A percentile compares a stretch with the other conserved stretches of the same genome.
These are phyloP conservation scores for Sceloporus tristichus DNA, from an alignment of 2,113 vertebrate species.

Conservation along the genomic window DNA sequence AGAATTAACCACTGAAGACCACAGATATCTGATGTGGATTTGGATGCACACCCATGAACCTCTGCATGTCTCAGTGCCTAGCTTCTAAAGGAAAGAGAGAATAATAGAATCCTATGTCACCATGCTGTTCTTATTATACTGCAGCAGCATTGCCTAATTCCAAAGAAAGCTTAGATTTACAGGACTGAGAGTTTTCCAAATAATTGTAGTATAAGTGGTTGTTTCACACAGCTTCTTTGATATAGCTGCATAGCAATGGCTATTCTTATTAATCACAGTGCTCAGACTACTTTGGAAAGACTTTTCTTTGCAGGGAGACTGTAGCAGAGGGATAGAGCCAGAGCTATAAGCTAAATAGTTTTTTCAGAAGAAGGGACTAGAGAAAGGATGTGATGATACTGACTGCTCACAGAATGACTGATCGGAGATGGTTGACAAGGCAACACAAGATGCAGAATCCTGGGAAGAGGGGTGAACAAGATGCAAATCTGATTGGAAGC, in stretches of 20 bases:
- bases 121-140: not conserved
- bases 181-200: not conserved
- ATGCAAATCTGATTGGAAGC: not conserved
- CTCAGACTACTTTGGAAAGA: not conserved
- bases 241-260: not conserved
- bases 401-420: too few relatives aligned
- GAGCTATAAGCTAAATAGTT: too few relatives aligned
- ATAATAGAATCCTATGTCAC: not conserved
- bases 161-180: not conserved
- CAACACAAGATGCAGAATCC: not conserved
- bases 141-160: not conserved
- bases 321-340: too few relatives aligned
- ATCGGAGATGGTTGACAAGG: not conserved
- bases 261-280: not conserved
- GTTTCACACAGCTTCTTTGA: not conserved
- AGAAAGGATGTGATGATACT: too few relatives aligned
- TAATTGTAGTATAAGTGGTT: not conserved
- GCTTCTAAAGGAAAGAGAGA: not conserved
- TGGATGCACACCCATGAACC: not conserved
- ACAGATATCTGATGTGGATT: not conserved
- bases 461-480: not conserved
- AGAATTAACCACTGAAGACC: not conserved
- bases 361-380: too few relatives aligned
- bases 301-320: too few relatives aligned
- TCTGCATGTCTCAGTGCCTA: not conserved